Evolutionary conservation across 2,888 invertebrate genomes (phyloP).

Genomic region (Uloborus plumipes): DNA sequence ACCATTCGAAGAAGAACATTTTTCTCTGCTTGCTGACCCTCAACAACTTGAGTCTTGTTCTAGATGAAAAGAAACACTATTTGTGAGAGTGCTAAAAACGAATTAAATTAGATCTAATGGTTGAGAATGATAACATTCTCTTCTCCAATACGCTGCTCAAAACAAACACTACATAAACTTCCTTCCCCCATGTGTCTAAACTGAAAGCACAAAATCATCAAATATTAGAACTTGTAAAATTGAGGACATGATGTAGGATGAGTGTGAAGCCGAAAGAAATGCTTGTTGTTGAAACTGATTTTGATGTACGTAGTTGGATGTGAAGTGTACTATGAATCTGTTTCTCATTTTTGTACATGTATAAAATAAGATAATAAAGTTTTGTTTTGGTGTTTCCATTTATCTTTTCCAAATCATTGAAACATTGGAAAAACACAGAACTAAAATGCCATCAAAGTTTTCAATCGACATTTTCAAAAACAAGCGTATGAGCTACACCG

Average conservation of each 20-base stretch:
- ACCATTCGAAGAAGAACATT: conserved; percentile 53
- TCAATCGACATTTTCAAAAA: too few relatives aligned
- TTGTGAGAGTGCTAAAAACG: background rate
- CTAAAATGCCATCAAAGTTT: too few relatives aligned
- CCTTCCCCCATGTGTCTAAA: background rate
- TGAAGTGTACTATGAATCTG: conserved; percentile 2
- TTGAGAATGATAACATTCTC: too few relatives aligned
- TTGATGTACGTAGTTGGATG: too few relatives aligned
- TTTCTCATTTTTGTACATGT: conserved; percentile 46
- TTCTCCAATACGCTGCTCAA: background rate
- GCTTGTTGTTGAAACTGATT: conserved; percentile 16
- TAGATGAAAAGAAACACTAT: conserved; percentile 7
- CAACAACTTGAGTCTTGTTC: conserved; percentile 32
- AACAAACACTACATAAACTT: background rate
- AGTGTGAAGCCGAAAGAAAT: background rate
- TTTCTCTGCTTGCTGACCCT: conserved; percentile 29
- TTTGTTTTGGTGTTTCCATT: conserved; percentile 26
- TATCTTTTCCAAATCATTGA: too few relatives aligned
- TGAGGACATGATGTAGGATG: too few relatives aligned
- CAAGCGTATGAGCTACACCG: too few relatives aligned
- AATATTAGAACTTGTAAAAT: too few relatives aligned
- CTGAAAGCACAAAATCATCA: too few relatives aligned
- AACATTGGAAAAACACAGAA: too few relatives aligned
- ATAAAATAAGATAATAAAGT: conserved; percentile 44
- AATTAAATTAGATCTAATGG: background rate